These are phyloP conservation scores for Eidolon dupreanum DNA, from an alignment of 2,797 vertebrate genomes.

Conservation along the genomic window DNA sequence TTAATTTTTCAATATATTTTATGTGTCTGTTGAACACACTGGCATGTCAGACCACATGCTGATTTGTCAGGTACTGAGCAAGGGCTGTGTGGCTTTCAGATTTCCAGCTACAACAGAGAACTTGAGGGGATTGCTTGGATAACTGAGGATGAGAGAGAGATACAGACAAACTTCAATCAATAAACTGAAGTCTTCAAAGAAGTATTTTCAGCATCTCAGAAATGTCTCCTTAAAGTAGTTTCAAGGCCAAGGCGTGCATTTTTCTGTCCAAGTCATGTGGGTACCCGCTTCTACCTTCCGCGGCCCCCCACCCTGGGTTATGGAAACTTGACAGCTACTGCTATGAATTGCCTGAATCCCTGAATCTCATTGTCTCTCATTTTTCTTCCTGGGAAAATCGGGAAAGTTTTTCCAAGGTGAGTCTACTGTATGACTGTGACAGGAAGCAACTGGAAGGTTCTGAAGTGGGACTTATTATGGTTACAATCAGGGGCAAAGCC, in stretches of 20 bases:
- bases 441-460: neutral
- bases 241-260: neutral
- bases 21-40: neutral
- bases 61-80: neutral
- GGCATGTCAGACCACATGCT: neutral
- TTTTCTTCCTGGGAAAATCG: neutral
- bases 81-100: neutral
- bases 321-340: neutral
- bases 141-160: neutral
- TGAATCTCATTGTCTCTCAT: too few relatives aligned
- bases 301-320: neutral
- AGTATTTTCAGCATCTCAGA: neutral
- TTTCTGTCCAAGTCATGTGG: neutral
- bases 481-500: neutral
- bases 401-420: neutral
- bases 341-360: neutral
- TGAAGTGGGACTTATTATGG: neutral
- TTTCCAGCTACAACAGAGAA: neutral
- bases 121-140: neutral
- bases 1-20: neutral
- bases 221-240: neutral
- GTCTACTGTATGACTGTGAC: neutral
- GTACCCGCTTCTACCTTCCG: neutral
- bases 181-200: neutral
- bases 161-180: neutral